Evolutionary conservation across 64 coral and sea anemone species (phyloP), one percentile per base, ranked within the genome.

Genomic region (Dendronephthya gigantea): DNA sequence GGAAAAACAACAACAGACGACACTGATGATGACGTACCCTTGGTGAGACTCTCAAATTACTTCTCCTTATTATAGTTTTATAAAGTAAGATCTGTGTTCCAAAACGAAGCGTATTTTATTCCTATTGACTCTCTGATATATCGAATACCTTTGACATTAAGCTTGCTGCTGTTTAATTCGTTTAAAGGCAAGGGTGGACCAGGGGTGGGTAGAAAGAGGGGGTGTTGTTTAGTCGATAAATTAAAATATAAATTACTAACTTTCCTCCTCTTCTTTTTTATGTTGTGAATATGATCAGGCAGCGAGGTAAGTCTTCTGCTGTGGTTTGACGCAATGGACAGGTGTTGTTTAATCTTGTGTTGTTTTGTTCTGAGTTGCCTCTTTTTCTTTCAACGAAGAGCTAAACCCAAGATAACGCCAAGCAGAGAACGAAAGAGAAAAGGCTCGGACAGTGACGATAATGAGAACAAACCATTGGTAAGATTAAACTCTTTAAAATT

Each of bases 381-480:
- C 1, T 5, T 62, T 1, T 13, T 79, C 0, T 39, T 79, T 30
- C 1, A 79, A 36, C 37, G 32, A 10, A 38, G 23, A 23, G 45
- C 45, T 37, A 55, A 55, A 82, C 0, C 5, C 4, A 50, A 49
- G 13, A 4, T 29, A 48, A 88, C 33, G n/a, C 48, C 84, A 15
- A 65, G 15, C 12, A 75, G 82, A 82, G 90, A 85, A 59, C 88
- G 51, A 75, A 83, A 92, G 48, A 88, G 90, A 79, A 79, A 79
- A 79, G 7, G 0, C 3, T 79, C 72, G 4, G 72, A 79, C 36
- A 33, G 9, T 39, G 72, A 79, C 36, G 72, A 79, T 33, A 33
- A 79, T 38, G 90, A 88, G 15, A 86, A 84, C 59, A 92, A 92
- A 82, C 90, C 90, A 17, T 28, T 92, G 90, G 90, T 92, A 37